Percentiles rank a stretch among this genome's conserved stretches.
These are phyloP conservation scores for Lichenostomus cassidix DNA, from an alignment of 2,113 vertebrate species.

Conservation along the genomic window DNA sequence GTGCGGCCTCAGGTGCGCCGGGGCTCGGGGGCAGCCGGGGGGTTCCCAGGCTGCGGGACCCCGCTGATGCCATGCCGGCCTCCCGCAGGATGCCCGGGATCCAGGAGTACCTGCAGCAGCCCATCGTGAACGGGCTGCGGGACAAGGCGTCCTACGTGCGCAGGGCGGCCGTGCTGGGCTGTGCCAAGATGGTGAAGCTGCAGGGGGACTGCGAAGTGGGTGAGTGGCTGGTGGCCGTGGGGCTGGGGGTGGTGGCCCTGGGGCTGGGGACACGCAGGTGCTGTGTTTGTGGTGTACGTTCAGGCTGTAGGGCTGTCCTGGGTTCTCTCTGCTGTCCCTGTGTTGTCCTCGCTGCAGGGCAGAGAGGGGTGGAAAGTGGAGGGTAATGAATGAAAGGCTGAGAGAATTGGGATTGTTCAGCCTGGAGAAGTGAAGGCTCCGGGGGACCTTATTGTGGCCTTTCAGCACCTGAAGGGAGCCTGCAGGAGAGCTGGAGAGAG, in stretches of 20 bases:
- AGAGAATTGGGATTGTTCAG: background rate
- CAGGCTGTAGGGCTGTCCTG: accelerated
- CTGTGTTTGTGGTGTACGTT: accelerated
- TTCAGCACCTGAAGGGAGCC: background rate
- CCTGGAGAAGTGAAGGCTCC: background rate
- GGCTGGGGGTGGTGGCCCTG: background rate
- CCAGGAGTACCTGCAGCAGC: slow-evolving; percentile 91
- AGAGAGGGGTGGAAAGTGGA: too few relatives aligned
- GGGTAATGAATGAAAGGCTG: background rate
- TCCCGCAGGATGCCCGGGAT: slow-evolving; percentile 83
- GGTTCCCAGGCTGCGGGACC: accelerated
- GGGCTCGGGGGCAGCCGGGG: background rate
- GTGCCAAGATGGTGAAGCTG: slow-evolving; percentile 89
- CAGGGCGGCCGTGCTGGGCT: slow-evolving; percentile 91
- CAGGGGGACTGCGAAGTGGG: slow-evolving; percentile 86
- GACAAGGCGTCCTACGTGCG: slow-evolving; percentile 94
- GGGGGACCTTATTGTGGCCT: background rate
- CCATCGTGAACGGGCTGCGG: slow-evolving; percentile 83
- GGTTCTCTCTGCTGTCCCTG: too few relatives aligned
- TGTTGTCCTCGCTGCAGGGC: background rate
- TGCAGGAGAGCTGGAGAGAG: background rate
- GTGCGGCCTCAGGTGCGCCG: slow-evolving; percentile 85
- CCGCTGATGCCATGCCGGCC: slow-evolving; percentile 65
- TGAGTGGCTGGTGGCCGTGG: slow-evolving; percentile 41
- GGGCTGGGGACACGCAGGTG: accelerated